Evolutionary conservation across 2,888 invertebrate genomes (phyloP), one percentile per base, ranked within the genome.

Genomic region (Sphaerophoria rueppellii): DNA sequence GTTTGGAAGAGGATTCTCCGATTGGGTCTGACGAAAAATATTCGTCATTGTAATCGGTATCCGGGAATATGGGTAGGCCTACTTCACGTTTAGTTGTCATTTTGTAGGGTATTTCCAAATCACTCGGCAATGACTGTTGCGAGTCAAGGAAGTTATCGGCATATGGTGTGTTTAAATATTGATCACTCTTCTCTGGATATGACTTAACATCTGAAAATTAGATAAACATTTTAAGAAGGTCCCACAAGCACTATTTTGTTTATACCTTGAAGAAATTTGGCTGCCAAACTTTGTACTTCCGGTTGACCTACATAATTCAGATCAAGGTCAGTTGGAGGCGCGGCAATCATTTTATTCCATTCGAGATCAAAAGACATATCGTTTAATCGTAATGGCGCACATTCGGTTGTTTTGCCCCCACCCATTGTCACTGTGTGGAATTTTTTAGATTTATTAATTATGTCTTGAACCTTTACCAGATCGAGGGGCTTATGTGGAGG

Each of bases 331-430:
- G 65, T 58, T 40, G 48, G 67, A 34, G 69, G 12, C 2, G 43
- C n/a, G 14, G 76, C 55, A 4, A 70, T 77, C 24, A 78, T 70
- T 78, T 83, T 78, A 55, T 72, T 86, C 86, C 77, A 86, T 11
- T 87, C 85, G 52, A 87, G 67, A 58, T 87, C 86, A 52, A 87
- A 86, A 4, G 76, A 77, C 71, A 88, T 70, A 16, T 86, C 87
- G 37, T 88, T 86, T 14, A 87, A 16, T 5, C 70, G 77, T 50
- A 87, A 61, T 16, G 87, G 86, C 32, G 86, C 79, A 67, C 86
- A 87, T n/a, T 87, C 70, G 0, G 82, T 86, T n/a, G 82, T 72
- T 4, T 72, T 71, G 9, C 14, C 67, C 32, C 73, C 71, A 75
- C 78, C 82, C 76, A 82, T 54, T 50, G 58, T 72, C 58, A 78